Conservation (phyloP, 2,888 invertebrate species). For the Lysandra coridon region DNA sequence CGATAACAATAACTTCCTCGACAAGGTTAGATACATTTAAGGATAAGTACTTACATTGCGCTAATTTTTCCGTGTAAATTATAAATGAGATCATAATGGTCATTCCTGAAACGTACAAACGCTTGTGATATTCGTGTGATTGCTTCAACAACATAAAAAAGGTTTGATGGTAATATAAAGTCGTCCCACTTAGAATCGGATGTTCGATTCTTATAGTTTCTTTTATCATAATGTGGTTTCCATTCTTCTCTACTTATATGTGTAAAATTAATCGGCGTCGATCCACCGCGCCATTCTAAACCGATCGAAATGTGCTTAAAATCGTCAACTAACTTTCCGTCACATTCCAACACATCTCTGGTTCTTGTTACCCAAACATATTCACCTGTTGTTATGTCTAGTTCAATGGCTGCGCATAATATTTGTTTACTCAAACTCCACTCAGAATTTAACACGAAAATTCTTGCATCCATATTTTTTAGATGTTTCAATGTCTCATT, state of each 20-base stretch:
- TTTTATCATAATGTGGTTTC: neutral
- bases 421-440: conserved; percentile 82
- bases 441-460: conserved; percentile 90
- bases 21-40: neutral
- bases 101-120: neutral
- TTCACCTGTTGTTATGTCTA: conserved; percentile 67
- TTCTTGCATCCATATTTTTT: conserved; percentile 76
- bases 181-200: neutral
- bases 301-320: conserved; percentile 9
- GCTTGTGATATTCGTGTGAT: neutral
- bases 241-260: neutral
- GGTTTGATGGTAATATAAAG: conserved; percentile 1
- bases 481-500: conserved; percentile 38
- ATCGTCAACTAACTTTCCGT: neutral
- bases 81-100: neutral
- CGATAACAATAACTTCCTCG: too few relatives aligned
- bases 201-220: neutral
- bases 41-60: neutral
- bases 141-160: neutral
- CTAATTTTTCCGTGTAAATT: neutral
- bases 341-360: conserved; percentile 24
- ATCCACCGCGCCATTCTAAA: conserved; percentile 7
- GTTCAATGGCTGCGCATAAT: conserved; percentile 80
- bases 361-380: conserved; percentile 57
- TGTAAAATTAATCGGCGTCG: neutral